These are phyloP conservation scores for Dendrophyllia cribrosa DNA, from an alignment of 64 coral and sea anemone genomes.

Conservation along the genomic window DNA sequence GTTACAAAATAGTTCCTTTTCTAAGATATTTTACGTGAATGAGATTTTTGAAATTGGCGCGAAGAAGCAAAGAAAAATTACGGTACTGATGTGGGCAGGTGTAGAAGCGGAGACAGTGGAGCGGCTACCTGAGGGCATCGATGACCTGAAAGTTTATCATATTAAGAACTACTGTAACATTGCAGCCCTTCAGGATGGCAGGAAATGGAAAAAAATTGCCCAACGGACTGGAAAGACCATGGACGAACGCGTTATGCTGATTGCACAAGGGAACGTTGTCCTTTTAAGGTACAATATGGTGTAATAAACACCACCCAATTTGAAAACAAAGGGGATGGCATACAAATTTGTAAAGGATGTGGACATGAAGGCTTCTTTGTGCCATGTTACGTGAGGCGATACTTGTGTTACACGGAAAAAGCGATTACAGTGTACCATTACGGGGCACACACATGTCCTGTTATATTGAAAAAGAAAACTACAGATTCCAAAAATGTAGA, in stretches of 20 bases:
- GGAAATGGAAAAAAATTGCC: conserved; percentile 8
- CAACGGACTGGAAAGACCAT: too few relatives aligned
- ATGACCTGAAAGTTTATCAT: background rate
- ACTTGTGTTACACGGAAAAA: background rate
- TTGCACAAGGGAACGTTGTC: background rate
- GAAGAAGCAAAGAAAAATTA: too few relatives aligned
- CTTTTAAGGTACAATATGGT: background rate
- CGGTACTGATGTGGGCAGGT: too few relatives aligned
- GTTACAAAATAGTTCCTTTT: too few relatives aligned
- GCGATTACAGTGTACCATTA: background rate
- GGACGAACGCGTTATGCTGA: too few relatives aligned
- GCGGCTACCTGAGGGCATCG: background rate
- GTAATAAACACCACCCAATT: conserved; percentile 3
- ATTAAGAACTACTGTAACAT: background rate
- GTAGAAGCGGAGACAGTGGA: background rate
- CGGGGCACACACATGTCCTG: conserved; percentile 26
- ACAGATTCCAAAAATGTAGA: conserved; percentile 1
- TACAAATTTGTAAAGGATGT: conserved; percentile 4
- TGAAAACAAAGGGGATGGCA: background rate
- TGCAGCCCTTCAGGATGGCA: background rate
- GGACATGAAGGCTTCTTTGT: background rate
- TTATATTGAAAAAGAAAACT: background rate
- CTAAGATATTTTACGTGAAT: too few relatives aligned
- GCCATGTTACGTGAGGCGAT: background rate
- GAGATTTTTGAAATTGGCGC: too few relatives aligned